Base-by-base conservation (phyloP, 2,113 vertebrate species). In the Cephalopholis sonnerati region DNA sequence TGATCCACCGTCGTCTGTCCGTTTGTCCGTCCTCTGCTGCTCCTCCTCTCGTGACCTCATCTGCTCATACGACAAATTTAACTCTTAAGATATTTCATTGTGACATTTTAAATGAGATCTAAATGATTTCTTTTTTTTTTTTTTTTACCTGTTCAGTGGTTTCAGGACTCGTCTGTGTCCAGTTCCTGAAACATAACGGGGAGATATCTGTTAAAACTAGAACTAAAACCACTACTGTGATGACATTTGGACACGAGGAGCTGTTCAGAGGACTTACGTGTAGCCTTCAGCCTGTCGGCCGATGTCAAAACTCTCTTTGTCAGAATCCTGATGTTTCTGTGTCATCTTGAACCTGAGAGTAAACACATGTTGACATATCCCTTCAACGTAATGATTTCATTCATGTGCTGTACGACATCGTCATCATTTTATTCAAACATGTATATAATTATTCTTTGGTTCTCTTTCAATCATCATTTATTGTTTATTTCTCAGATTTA, bases 271-370 rank as follows among this genome's bases (percentile, higher is more conserved):
- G 39, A 77, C 92, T 86, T 57, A 93, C 92, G 0, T 71, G 61
- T 22, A 76, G 25, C 20, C n/a, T 22, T 51, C n/a, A n/a, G 0
- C 2, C 0, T 1, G 0, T 17, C 0, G 5, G 27, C 0, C 0
- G 2, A 85, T 53, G 2, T 59, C 27, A 1, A 89, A 63, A 7
- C 1, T 74, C 48, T 87, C 64, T 22, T n/a, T 51, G 51, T 85
- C 70, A 3, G 39, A 54, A 24, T 67, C 58, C 16, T 44, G 24
- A 1, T 9, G 20, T 29, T 73, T 87, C n/a, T 27, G 4, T 15
- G 11, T 75, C 66, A 1, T 81, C 32, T n/a, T 46, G 20, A 82
- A 82, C 82, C 93, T 93, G 83, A 15, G 29, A 10, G 4, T 11
- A 29, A 57, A 74, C 62, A 51, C 12, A 32, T 2, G 13, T 3